phyloP scores from a whole-genome alignment of 2,113 vertebrate genomes.

The Thymallus thymallus region DNA sequence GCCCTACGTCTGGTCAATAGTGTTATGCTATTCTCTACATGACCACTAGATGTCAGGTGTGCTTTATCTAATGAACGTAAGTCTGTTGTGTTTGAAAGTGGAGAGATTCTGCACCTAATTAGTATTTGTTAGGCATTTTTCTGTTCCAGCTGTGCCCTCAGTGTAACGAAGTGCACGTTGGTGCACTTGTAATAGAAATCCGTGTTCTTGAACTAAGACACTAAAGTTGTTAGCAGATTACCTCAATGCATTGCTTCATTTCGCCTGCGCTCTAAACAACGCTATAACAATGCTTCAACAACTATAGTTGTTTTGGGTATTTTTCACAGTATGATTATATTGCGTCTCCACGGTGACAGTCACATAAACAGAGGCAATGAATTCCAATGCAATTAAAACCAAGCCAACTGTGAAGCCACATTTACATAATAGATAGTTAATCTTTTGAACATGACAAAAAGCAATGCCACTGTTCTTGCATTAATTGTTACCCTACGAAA shows the following conservation, averaged over 20 bases:
- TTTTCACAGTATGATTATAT: slow-evolving; percentile 42
- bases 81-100: no score
- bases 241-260: no score
- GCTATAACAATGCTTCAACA: background rate
- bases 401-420: slow-evolving; percentile 44
- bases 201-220: no score
- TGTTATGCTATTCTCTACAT: slow-evolving; percentile 19
- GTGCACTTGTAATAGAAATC: background rate
- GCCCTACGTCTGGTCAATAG: background rate
- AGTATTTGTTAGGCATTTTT: background rate
- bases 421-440: slow-evolving; percentile 36
- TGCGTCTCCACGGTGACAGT: slow-evolving; percentile 47
- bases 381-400: slow-evolving; percentile 18
- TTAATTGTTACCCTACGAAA: slow-evolving; percentile 6
- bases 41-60: slow-evolving; percentile 60
- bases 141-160: background rate
- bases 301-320: slow-evolving; percentile 31
- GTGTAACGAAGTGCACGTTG: background rate
- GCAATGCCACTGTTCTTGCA: slow-evolving; percentile 28
- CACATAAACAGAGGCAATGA: slow-evolving; percentile 58
- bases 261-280: background rate
- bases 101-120: background rate
- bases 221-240: no score
- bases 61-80: background rate
- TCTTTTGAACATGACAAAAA: slow-evolving; percentile 41